Conservation (phyloP, 2,797 vertebrate genomes). For the Sebastes minor region DNA sequence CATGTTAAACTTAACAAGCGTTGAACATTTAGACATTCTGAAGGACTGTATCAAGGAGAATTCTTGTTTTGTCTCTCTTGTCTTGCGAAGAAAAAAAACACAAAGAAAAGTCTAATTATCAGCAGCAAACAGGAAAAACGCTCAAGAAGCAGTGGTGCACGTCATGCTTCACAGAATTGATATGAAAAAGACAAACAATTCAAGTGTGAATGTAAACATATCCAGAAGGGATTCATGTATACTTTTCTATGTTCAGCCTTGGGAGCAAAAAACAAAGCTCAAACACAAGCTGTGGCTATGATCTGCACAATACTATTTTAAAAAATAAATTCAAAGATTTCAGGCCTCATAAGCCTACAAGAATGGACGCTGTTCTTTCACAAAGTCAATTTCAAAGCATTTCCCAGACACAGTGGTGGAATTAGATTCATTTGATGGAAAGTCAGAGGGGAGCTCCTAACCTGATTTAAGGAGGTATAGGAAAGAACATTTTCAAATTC, state of each 20-base stretch:
- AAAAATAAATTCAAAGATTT: constrained; percentile 41
- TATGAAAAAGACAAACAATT: not conserved
- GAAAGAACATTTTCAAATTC: constrained; percentile 65
- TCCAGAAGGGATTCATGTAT: constrained; percentile 16
- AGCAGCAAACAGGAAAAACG: not conserved
- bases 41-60: constrained; percentile 33
- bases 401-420: constrained; percentile 40
- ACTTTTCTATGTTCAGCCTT: constrained; percentile 21
- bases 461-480: constrained; percentile 58
- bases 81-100: not conserved
- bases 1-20: constrained; percentile 28
- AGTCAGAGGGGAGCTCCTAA: constrained; percentile 52
- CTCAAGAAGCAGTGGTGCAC: not conserved
- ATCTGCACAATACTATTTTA: constrained; percentile 23
- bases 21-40: constrained; percentile 23
- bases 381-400: constrained; percentile 63
- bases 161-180: not conserved
- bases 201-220: constrained; percentile 2
- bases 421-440: constrained; percentile 69
- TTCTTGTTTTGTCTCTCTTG: not conserved
- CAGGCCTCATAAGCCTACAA: constrained; percentile 31
- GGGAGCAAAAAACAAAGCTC: not conserved
- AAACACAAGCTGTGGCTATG: constrained; percentile 21
- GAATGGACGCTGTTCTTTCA: constrained; percentile 43
- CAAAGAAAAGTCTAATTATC: constrained; percentile 5